Evolutionary conservation across 2,113 vertebrate genomes (phyloP).

Genomic region (Athene cunicularia): DNA sequence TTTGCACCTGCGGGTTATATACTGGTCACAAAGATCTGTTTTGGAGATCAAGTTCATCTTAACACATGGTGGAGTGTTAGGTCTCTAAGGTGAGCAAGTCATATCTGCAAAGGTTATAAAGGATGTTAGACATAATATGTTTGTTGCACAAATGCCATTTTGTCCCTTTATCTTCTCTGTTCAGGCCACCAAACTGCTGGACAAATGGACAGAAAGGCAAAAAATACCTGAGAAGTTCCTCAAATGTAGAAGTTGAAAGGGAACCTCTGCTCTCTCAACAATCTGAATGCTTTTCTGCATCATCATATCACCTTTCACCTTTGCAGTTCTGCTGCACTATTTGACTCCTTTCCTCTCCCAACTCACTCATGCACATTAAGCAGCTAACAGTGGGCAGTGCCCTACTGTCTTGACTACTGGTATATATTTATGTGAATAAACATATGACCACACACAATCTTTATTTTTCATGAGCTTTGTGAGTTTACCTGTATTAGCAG

Average conservation of each 20-base stretch:
- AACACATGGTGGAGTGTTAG: neutral
- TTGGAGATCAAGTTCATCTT: neutral
- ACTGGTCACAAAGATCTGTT: neutral
- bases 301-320: neutral
- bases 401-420: neutral
- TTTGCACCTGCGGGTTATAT: neutral
- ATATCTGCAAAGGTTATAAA: neutral
- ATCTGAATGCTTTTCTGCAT: neutral
- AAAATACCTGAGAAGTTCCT: neutral
- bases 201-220: neutral
- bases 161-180: neutral
- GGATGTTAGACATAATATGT: neutral
- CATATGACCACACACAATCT: neutral
- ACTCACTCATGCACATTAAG: neutral
- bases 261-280: neutral
- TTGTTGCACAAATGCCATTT: neutral
- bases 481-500: neutral
- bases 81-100: neutral
- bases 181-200: neutral
- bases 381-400: neutral
- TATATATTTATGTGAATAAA: neutral
- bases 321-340: neutral
- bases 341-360: neutral
- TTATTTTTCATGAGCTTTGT: neutral
- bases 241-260: neutral